Evolutionary conservation across 1,140 invertebrate genomes (phyloP).

Genomic region (Drosophila tani): DNA sequence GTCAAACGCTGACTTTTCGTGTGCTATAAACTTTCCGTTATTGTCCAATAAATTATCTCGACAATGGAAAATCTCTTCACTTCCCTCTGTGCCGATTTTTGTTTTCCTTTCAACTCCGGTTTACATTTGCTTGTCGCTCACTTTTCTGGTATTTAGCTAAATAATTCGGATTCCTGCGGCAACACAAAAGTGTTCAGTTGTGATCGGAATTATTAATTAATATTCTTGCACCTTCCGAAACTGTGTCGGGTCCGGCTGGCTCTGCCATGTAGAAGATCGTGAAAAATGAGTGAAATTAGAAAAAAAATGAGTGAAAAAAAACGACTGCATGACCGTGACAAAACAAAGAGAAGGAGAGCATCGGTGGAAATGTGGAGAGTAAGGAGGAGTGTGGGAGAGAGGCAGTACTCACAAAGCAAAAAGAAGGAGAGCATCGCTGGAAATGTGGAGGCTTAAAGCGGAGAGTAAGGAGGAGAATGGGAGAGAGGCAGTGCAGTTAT

Average conservation of each 20-base stretch:
- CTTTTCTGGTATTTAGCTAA: constrained; percentile 76
- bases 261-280: constrained; percentile 3
- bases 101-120: neutral
- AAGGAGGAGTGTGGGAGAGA: constrained; percentile 5
- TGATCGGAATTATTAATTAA: constrained; percentile 84
- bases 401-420: constrained; percentile 21
- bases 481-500: neutral
- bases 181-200: constrained; percentile 78
- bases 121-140: constrained; percentile 42
- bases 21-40: constrained; percentile 32
- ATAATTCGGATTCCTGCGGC: constrained; percentile 75
- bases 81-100: neutral
- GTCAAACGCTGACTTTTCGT: constrained; percentile 32
- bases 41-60: constrained; percentile 42
- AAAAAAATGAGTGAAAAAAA: neutral
- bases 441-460: neutral
- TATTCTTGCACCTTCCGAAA: constrained; percentile 83
- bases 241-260: constrained; percentile 19
- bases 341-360: constrained; percentile 6
- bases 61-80: constrained; percentile 1
- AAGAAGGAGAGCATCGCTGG: neutral
- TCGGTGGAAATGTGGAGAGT: neutral
- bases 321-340: constrained; percentile 64
- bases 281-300: constrained; percentile 1
- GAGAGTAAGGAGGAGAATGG: constrained; percentile 3